These are phyloP conservation scores for Scarus forsteni DNA, from an alignment of 2,797 vertebrate species.

Conservation along the genomic window DNA sequence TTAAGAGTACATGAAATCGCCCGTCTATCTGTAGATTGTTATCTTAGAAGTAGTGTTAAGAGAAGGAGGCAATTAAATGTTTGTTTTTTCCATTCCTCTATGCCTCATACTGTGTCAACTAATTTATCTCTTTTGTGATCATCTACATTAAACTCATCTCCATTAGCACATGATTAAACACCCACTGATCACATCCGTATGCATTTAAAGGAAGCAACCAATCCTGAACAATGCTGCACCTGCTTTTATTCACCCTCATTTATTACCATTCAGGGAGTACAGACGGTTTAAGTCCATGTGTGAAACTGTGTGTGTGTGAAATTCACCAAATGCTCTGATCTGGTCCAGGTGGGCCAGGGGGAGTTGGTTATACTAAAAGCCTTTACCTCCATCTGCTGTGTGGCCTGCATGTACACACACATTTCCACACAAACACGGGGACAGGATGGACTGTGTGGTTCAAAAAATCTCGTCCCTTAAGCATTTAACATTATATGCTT, in stretches of 20 bases:
- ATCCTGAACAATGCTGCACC: conserved; percentile 32
- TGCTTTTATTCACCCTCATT: conserved; percentile 41
- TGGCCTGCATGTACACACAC: conserved; percentile 58
- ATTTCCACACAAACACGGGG: conserved; percentile 56
- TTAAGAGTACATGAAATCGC: too few species aligned
- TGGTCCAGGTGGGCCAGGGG: conserved; percentile 63
- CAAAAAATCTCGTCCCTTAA: conserved; percentile 75
- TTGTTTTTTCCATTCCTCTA: too few species aligned
- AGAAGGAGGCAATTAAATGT: too few species aligned
- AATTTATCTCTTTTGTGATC: conserved; percentile 12
- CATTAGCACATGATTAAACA: conserved; percentile 20
- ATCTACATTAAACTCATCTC: conserved; percentile 9
- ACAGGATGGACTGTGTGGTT: conserved; percentile 67
- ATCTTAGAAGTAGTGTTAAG: too few species aligned
- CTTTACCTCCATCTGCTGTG: conserved; percentile 81
- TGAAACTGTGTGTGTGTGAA: conserved; percentile 1
- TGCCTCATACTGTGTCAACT: conserved; percentile 2
- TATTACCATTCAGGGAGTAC: conserved; percentile 41
- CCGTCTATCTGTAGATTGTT: too few species aligned
- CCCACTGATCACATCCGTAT: conserved; percentile 9
- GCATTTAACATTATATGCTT: conserved; percentile 69
- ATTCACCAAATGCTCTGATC: conserved; percentile 62
- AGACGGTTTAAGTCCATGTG: conserved; percentile 18
- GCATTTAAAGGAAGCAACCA: conserved; percentile 29
- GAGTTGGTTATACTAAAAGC: conserved; percentile 65